These are phyloP conservation scores for Drosophila sproati DNA, from an alignment of 1,140 invertebrate genomes.

Conservation along the genomic window DNA sequence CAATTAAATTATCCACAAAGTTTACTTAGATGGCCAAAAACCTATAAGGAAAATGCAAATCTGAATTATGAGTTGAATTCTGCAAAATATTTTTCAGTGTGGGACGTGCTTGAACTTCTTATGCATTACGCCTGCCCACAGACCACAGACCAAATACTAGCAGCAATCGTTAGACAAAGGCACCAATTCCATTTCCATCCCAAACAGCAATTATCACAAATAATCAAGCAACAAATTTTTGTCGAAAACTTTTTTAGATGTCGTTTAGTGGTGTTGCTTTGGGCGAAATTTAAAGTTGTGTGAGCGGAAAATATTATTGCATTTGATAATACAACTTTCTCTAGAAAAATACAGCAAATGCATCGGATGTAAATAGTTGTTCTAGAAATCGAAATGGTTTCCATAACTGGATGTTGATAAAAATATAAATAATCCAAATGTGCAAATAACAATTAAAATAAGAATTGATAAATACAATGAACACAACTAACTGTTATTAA, in stretches of 20 bases:
- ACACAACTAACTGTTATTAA: not conserved
- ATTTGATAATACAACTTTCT: not conserved
- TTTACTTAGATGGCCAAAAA: slow-evolving; percentile 48
- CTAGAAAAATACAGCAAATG: not conserved
- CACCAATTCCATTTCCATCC: not conserved
- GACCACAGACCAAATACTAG: slow-evolving; percentile 5
- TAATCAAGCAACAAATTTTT: slow-evolving; percentile 23
- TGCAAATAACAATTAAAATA: too few relatives aligned
- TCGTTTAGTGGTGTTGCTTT: not conserved
- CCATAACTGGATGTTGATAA: too few relatives aligned
- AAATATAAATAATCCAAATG: too few relatives aligned
- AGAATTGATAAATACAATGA: too few relatives aligned
- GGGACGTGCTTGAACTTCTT: slow-evolving; percentile 6
- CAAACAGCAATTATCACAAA: slow-evolving; percentile 21
- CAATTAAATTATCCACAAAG: slow-evolving; percentile 71
- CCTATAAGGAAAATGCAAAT: slow-evolving; percentile 54
- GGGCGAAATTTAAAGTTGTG: not conserved
- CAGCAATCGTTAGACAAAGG: slow-evolving; percentile 1
- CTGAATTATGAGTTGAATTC: slow-evolving; percentile 55
- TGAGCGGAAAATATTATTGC: slow-evolving; percentile 5
- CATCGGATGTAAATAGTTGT: not conserved
- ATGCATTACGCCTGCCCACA: not conserved
- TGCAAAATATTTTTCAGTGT: slow-evolving; percentile 22
- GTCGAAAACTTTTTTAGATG: not conserved
- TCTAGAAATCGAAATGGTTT: too few relatives aligned